Conservation (phyloP, 1,140 invertebrate genomes). For the Potamilus streckersoni region DNA sequence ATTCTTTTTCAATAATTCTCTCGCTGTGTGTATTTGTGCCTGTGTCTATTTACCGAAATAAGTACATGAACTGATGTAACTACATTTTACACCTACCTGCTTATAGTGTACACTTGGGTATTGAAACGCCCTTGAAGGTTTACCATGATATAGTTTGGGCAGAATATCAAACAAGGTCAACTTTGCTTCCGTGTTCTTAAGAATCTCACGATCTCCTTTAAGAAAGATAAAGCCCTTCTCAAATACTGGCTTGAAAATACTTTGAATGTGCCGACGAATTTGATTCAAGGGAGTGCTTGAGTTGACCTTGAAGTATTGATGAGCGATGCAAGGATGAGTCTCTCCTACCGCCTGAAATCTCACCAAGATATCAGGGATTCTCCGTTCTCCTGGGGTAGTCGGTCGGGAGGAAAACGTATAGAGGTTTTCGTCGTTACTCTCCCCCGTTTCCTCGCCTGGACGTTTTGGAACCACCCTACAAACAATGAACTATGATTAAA, state of each 20-base stretch:
- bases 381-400: constrained; percentile 15
- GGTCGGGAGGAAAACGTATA: constrained; percentile 26
- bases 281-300: constrained; percentile 19
- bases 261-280: background rate
- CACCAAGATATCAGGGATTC: constrained; percentile 26
- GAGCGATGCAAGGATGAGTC: constrained; percentile 8
- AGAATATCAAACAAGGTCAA: constrained; percentile 25
- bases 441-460: too few species aligned
- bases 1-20: too few species aligned
- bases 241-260: background rate
- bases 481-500: too few species aligned
- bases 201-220: constrained; percentile 10
- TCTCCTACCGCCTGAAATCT: constrained; percentile 18
- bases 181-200: constrained; percentile 3
- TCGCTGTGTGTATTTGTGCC: too few species aligned
- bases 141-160: constrained; percentile 7
- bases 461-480: too few species aligned
- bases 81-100: constrained; percentile 12
- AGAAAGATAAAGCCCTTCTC: constrained; percentile 30
- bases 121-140: constrained; percentile 9
- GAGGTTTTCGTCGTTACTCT: constrained; percentile 1
- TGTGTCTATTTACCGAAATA: too few species aligned
- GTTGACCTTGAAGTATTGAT: constrained; percentile 17
- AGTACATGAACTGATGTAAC: too few species aligned
- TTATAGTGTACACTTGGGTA: constrained; percentile 28